Percentiles rank a stretch among this genome's conserved stretches.
Conservation (phyloP, 2,113 vertebrate species). For the Damaliscus lunatus region DNA sequence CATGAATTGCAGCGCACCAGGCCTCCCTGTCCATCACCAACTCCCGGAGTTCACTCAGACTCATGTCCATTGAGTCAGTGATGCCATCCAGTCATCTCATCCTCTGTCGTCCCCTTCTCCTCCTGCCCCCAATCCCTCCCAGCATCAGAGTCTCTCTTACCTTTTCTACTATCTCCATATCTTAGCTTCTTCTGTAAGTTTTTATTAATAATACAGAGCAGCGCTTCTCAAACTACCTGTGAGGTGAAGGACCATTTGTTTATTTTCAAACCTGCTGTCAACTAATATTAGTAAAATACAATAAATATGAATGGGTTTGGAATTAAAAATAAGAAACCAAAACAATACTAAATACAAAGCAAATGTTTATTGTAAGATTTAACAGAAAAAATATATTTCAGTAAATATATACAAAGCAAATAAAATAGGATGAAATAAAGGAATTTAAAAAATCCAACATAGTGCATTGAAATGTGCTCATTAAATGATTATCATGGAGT, state of each 20-base stretch:
- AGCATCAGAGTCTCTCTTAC: background rate
- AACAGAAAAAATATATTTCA: background rate
- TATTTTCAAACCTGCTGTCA: background rate
- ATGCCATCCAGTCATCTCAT: too few relatives aligned
- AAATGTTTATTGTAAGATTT: background rate
- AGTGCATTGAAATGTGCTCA: background rate
- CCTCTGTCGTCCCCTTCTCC: too few relatives aligned
- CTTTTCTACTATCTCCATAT: background rate
- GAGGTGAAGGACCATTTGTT: background rate
- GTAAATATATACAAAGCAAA: background rate
- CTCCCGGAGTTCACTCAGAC: too few relatives aligned
- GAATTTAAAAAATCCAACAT: background rate
- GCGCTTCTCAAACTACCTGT: background rate
- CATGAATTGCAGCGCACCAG: too few relatives aligned
- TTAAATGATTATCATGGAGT: background rate
- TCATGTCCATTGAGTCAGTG: too few relatives aligned
- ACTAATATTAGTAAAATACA: background rate
- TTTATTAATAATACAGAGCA: background rate
- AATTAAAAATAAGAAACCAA: background rate
- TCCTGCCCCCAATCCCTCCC: too few relatives aligned
- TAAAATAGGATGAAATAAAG: background rate
- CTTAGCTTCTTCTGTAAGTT: background rate
- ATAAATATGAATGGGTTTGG: background rate
- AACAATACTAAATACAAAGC: background rate
- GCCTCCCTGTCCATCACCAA: too few relatives aligned